Conservation (phyloP, 1,140 invertebrate species). For the Cryptotermes secundus region DNA sequence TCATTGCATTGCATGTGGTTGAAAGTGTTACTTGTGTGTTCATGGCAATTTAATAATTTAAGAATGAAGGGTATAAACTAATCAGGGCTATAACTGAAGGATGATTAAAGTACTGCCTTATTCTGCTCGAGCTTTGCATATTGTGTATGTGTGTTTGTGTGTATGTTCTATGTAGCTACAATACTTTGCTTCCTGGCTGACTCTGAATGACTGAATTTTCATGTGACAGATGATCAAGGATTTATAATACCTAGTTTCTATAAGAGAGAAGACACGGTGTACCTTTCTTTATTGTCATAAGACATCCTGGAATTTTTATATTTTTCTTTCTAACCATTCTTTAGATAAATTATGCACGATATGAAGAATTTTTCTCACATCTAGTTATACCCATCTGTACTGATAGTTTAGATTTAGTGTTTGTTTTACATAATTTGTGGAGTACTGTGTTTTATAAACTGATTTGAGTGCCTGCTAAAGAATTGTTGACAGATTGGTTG, state of each 20-base stretch:
- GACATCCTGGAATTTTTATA: background rate
- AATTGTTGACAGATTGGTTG: background rate
- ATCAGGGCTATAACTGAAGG: conserved; percentile 22
- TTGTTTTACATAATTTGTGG: conserved; percentile 35
- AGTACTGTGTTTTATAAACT: conserved; percentile 34
- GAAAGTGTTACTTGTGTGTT: background rate
- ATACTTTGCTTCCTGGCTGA: background rate
- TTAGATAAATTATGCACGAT: background rate
- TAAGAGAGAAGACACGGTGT: background rate
- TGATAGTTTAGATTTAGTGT: conserved; percentile 39
- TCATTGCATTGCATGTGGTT: too few relatives aligned
- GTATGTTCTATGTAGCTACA: background rate
- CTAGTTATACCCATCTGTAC: background rate
- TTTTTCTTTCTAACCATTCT: background rate
- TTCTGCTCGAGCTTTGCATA: conserved; percentile 32
- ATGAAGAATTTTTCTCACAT: conserved; percentile 12
- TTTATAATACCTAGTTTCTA: background rate
- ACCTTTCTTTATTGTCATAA: background rate
- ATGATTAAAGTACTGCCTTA: conserved; percentile 30
- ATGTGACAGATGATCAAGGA: background rate
- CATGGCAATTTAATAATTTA: background rate
- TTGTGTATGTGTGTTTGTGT: conserved; percentile 3
- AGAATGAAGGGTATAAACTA: background rate
- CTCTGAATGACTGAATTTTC: background rate
- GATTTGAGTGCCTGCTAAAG: conserved; percentile 25